Evolutionary conservation across 2,113 vertebrate genomes (phyloP).

Genomic region (Microcebus ravelobensis): DNA sequence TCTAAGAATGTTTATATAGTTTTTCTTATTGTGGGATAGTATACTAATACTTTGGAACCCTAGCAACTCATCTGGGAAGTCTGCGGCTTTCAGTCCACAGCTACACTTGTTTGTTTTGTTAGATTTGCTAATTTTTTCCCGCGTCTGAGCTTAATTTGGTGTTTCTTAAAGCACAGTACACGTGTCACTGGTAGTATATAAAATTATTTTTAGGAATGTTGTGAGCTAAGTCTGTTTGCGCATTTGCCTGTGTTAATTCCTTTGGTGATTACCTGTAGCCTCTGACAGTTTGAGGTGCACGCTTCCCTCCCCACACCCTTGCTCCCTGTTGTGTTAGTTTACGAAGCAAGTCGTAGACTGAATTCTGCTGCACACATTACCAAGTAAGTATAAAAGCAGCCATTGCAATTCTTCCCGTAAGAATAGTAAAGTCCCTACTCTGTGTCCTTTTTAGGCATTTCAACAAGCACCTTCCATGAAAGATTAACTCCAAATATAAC

Average conservation of each 20-base stretch:
- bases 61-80: neutral
- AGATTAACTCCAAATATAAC: neutral
- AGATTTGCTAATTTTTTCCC: neutral
- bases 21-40: neutral
- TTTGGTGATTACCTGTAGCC: neutral
- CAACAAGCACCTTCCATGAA: neutral
- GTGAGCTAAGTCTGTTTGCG: neutral
- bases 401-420: neutral
- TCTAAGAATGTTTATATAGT: neutral
- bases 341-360: neutral
- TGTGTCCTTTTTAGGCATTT: neutral
- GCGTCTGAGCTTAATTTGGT: neutral
- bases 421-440: neutral
- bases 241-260: neutral
- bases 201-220: neutral
- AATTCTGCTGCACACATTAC: neutral
- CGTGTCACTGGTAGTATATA: neutral
- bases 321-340: neutral
- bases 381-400: neutral
- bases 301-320: neutral
- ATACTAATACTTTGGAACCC: neutral
- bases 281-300: neutral
- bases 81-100: neutral
- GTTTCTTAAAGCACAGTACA: neutral
- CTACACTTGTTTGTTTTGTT: neutral